Percentiles rank a stretch among this genome's conserved stretches.
These are phyloP conservation scores for Gasteruption jaculator DNA, from an alignment of 2,888 invertebrate genomes.

Conservation along the genomic window DNA sequence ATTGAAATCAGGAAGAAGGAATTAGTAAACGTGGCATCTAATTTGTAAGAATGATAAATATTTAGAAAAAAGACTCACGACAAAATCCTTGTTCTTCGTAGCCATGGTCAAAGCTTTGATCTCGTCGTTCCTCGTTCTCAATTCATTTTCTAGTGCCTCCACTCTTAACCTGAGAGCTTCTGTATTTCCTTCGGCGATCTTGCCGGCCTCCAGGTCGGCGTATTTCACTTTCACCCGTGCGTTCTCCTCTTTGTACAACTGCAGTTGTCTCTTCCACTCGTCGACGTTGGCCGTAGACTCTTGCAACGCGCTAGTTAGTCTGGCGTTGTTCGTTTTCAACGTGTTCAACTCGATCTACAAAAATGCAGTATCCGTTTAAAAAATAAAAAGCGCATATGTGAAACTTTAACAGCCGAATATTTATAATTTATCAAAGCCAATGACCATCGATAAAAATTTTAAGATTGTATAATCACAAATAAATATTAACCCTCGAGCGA, in stretches of 20 bases:
- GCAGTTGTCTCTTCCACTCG: constrained; percentile 96
- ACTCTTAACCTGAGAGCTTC: constrained; percentile 72
- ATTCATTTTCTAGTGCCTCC: constrained; percentile 76
- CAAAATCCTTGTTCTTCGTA: constrained; percentile 47
- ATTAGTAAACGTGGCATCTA: too few relatives aligned
- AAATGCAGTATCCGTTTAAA: too few relatives aligned
- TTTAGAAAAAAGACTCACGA: constrained; percentile 42
- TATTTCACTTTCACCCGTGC: constrained; percentile 74
- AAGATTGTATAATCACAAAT: not conserved
- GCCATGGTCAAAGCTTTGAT: constrained; percentile 59
- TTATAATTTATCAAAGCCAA: too few relatives aligned
- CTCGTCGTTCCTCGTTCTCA: constrained; percentile 81
- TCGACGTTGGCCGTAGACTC: constrained; percentile 96
- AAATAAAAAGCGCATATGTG: too few relatives aligned
- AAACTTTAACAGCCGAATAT: too few relatives aligned
- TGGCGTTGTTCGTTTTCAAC: constrained; percentile 91
- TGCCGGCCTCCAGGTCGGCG: constrained; percentile 66
- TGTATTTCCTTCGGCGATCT: constrained; percentile 51
- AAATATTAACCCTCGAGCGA: too few relatives aligned
- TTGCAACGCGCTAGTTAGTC: constrained; percentile 91
- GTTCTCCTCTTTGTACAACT: constrained; percentile 88
- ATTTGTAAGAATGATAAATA: not conserved
- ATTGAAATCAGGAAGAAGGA: too few relatives aligned
- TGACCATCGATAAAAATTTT: not conserved
- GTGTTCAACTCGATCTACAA: constrained; percentile 80